Evolutionary conservation across 2,113 vertebrate species (phyloP).

Genomic region (Halcyon malimbica): DNA sequence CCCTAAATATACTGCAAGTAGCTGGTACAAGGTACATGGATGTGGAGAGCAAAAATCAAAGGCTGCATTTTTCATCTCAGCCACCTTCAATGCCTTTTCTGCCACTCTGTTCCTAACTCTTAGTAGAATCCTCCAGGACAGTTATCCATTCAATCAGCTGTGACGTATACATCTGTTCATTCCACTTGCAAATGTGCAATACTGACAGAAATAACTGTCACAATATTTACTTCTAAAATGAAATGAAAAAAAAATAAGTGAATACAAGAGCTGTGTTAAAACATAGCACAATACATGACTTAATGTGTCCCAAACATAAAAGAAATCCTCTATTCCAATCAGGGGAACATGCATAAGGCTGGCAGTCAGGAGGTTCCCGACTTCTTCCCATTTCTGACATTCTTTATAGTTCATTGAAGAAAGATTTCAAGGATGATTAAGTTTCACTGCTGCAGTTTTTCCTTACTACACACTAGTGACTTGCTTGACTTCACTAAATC

Average conservation of each 20-base stretch:
- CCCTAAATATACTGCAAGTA: neutral
- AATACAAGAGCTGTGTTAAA: neutral
- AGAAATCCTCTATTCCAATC: neutral
- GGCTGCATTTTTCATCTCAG: neutral
- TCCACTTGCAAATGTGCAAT: neutral
- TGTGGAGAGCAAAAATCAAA: neutral
- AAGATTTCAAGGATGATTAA: neutral
- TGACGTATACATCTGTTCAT: neutral
- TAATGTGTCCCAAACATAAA: neutral
- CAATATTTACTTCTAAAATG: conserved; percentile 1
- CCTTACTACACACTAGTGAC: neutral
- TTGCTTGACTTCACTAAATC: neutral
- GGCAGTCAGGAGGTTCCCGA: neutral
- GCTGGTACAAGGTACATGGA: neutral
- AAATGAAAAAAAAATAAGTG: neutral
- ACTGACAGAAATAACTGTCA: conserved; percentile 3
- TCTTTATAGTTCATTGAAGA: neutral
- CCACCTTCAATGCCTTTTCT: neutral
- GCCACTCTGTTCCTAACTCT: neutral
- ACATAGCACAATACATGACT: neutral
- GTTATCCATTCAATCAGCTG: neutral
- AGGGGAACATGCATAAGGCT: neutral
- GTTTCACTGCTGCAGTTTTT: neutral
- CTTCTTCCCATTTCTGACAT: neutral
- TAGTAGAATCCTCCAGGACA: neutral